Evolutionary conservation across 1,140 invertebrate genomes (phyloP).

Genomic region (Hylaeus volcanicus): DNA sequence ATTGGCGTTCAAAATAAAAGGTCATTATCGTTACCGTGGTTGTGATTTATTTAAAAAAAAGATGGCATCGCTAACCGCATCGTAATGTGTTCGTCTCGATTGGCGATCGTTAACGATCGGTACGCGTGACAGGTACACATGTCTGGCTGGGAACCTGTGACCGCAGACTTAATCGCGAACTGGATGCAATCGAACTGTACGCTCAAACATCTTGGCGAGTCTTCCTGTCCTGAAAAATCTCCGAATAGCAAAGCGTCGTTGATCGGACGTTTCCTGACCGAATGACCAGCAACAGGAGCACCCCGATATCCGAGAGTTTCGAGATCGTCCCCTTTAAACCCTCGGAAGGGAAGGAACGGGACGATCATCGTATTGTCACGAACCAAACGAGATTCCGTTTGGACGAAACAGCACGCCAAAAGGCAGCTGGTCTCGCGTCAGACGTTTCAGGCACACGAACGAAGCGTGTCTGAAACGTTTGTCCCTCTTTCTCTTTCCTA

Average conservation of each 20-base stretch:
- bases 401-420: conserved; percentile 52
- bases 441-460: conserved; percentile 64
- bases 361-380: conserved; percentile 59
- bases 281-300: no score
- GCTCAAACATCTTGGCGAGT: no score
- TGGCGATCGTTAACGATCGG: neutral
- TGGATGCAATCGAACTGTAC: neutral
- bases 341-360: conserved; percentile 25
- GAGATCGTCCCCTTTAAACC: conserved; percentile 55
- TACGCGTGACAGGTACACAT: neutral
- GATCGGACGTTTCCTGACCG: no score
- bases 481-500: conserved; percentile 5
- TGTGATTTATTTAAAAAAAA: no score
- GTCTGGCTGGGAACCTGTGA: neutral
- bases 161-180: conserved; percentile 21
- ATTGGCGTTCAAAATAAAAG: no score
- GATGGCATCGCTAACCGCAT: neutral
- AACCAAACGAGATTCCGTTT: conserved; percentile 61
- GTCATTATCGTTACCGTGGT: no score
- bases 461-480: conserved; percentile 52
- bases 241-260: no score
- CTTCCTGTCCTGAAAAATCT: no score
- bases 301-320: neutral
- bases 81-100: neutral
- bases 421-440: conserved; percentile 61